phyloP scores from a whole-genome alignment of 2,888 invertebrate genomes.

The Parnassius apollo region DNA sequence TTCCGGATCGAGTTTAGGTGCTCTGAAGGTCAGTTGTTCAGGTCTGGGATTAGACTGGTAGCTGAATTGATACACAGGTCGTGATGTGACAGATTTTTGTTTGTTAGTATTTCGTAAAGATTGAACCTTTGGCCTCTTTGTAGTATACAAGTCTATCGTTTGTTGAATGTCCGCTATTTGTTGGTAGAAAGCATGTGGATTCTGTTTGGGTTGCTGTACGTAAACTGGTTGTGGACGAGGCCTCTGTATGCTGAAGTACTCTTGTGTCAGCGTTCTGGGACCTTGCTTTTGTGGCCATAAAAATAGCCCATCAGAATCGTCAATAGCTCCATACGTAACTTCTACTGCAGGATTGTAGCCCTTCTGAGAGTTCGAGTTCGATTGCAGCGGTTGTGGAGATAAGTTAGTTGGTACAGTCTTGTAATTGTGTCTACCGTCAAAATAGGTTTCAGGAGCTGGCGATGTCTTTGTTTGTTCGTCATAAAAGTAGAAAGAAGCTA shows the following conservation, averaged over 20 bases:
- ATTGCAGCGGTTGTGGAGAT: constrained; percentile 46
- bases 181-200: constrained; percentile 81
- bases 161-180: constrained; percentile 85
- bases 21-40: constrained; percentile 70
- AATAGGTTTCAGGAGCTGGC: constrained; percentile 77
- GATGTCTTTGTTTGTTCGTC: constrained; percentile 83
- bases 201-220: constrained; percentile 62
- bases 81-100: constrained; percentile 75
- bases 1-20: constrained; percentile 79
- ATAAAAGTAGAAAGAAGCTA: constrained; percentile 85
- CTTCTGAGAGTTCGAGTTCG: constrained; percentile 55
- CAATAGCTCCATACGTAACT: constrained; percentile 70
- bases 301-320: constrained; percentile 71
- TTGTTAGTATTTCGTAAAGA: constrained; percentile 65
- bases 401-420: constrained; percentile 59
- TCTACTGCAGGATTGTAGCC: constrained; percentile 64
- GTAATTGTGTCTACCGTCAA: constrained; percentile 72
- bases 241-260: constrained; percentile 77
- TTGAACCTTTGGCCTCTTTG: constrained; percentile 77
- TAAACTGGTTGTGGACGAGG: constrained; percentile 63
- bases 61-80: constrained; percentile 86
- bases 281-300: constrained; percentile 78
- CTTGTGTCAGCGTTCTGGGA: constrained; percentile 73
- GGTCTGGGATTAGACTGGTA: constrained; percentile 82
- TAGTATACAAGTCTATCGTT: constrained; percentile 83